A percentile compares a stretch with the other conserved stretches of the same genome.
Evolutionary conservation across 2,888 invertebrate species (phyloP).

Genomic region (Timema cristinae): DNA sequence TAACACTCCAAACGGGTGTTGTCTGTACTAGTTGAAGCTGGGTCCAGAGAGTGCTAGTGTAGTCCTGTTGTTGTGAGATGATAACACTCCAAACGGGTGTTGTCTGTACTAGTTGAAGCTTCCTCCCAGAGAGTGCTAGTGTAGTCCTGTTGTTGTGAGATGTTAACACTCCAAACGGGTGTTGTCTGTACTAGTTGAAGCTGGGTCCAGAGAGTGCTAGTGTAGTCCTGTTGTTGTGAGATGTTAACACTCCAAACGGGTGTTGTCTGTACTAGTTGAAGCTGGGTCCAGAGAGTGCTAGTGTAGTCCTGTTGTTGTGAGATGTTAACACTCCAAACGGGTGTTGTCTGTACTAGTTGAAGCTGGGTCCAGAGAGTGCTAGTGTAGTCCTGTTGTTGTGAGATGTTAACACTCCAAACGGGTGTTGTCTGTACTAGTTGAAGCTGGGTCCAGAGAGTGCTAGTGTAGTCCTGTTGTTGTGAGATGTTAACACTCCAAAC

Average conservation of each 20-base stretch:
- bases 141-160: not conserved
- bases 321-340: no score
- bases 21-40: constrained; percentile 45
- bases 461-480: not conserved
- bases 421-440: constrained; percentile 39
- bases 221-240: not conserved
- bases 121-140: no score
- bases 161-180: no score
- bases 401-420: no score
- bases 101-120: constrained; percentile 45
- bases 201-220: constrained; percentile 48
- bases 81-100: not conserved
- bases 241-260: no score
- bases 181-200: constrained; percentile 42
- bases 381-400: not conserved
- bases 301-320: not conserved
- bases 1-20: not conserved
- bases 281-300: constrained; percentile 48
- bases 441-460: constrained; percentile 50
- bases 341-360: constrained; percentile 41
- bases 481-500: not conserved
- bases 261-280: constrained; percentile 42
- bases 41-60: constrained; percentile 45
- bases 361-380: constrained; percentile 49
- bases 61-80: not conserved